Base-by-base conservation (phyloP, 2,888 invertebrate genomes). In the Tiliacea aurago region DNA sequence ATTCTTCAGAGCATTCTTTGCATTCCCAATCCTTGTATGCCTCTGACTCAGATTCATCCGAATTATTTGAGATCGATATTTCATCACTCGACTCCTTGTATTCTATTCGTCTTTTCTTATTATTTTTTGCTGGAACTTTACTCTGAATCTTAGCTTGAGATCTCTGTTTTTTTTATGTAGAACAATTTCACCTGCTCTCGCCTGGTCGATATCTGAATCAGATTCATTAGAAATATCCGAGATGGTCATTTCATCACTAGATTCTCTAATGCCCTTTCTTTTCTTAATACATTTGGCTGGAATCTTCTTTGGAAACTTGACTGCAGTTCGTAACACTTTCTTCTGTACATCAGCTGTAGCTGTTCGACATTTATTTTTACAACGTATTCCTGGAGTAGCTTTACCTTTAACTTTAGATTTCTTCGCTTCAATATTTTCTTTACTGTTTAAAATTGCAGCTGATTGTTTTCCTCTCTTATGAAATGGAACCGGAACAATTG, bases 381-480 rank as follows among this genome's bases (percentile, higher is more conserved):
- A 56, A 66, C 64, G 68, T 78, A 64, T 75, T 56, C 72, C 71
- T 75, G 78, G 78, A 72, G 75, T 78, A 66, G 75, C 75, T 66
- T 75, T 70, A 75, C 70, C 70, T 76, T 73, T 70, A 70, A 68
- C 70, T 71, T 73, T 70, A 66, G 56, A 53, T 79, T 76, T 81
- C 74, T 81, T 81, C 74, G 73, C 53, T 55, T 56, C 68, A 65
- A 81, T 78, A 70, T 76, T 41, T 79, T 82, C 75, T 70, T 76
- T 55, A 1, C 3, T 33, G 33, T 64, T 64, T 64, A 49, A 64
- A 49, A 64, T 64, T 43, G 61, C 61, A 61, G 61, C 61, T 61
- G 61, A 61, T 61, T 61, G 61, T 61, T 59, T 59, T 41, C 59
- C 59, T 13, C 59, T 59, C n/a, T 59, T 59, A 59, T 59, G 59